These are phyloP conservation scores for Drosophila rellima DNA, from an alignment of 2,888 invertebrate species.

Conservation along the genomic window DNA sequence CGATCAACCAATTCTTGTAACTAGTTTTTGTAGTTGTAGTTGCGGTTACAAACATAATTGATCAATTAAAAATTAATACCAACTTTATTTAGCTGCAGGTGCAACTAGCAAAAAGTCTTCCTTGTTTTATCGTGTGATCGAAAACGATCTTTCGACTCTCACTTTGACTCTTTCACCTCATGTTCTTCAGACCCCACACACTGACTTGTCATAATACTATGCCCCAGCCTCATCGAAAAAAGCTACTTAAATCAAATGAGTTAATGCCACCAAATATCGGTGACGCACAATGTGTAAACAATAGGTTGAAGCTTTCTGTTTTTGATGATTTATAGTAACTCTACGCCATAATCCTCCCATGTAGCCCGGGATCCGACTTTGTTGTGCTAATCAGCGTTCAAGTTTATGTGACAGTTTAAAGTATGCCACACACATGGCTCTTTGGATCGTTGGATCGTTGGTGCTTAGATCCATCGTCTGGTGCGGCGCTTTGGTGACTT, in stretches of 20 bases:
- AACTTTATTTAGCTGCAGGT: slow-evolving; percentile 70
- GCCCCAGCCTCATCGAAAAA: slow-evolving; percentile 17
- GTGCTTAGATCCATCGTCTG: slow-evolving; percentile 25
- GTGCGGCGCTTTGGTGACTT: slow-evolving; percentile 68
- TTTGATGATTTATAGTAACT: slow-evolving; percentile 69
- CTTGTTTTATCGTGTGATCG: slow-evolving; percentile 44
- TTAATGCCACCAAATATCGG: slow-evolving; percentile 70
- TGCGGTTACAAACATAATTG: slow-evolving; percentile 65
- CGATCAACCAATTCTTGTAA: slow-evolving; percentile 16
- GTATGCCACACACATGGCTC: slow-evolving; percentile 73
- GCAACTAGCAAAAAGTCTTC: slow-evolving; percentile 49
- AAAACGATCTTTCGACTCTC: slow-evolving; percentile 29
- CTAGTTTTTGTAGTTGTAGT: slow-evolving; percentile 28
- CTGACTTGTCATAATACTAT: slow-evolving; percentile 61
- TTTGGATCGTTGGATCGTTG: slow-evolving; percentile 22
- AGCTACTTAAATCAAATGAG: slow-evolving; percentile 76
- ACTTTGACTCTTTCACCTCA: slow-evolving; percentile 27
- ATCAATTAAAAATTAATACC: slow-evolving; percentile 79
- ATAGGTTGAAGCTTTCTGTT: slow-evolving; percentile 62
- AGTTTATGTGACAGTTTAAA: slow-evolving; percentile 82
- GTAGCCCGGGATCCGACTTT: slow-evolving; percentile 62
- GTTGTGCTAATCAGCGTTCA: slow-evolving; percentile 82
- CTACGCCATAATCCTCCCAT: slow-evolving; percentile 58
- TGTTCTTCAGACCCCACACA: slow-evolving; percentile 54
- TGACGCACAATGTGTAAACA: slow-evolving; percentile 75